These are phyloP conservation scores for Archegozetes longisetosus DNA, from an alignment of 1,140 invertebrate genomes.

Conservation along the genomic window DNA sequence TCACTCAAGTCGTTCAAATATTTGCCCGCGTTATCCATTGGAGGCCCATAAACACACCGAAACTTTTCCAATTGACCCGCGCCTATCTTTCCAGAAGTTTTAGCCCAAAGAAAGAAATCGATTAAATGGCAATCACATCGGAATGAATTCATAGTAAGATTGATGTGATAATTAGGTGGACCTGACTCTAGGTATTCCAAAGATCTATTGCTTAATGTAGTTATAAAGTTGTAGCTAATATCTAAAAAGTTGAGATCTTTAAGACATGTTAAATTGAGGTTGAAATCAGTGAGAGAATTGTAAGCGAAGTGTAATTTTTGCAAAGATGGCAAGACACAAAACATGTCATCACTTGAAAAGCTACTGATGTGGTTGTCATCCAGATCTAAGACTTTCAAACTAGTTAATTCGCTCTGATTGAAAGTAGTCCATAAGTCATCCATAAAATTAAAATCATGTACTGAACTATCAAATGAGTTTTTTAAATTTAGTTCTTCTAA, in stretches of 20 bases:
- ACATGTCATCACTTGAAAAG: conserved; percentile 45
- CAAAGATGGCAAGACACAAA: conserved; percentile 49
- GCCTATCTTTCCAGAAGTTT: conserved; percentile 38
- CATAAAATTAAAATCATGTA: conserved; percentile 24
- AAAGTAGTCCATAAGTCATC: conserved; percentile 48
- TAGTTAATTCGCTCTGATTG: conserved; percentile 44
- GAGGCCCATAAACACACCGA: conserved; percentile 22
- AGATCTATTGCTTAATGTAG: conserved; percentile 38
- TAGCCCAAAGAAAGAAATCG: conserved; percentile 45
- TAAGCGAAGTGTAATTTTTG: conserved; percentile 50
- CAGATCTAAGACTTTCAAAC: conserved; percentile 51
- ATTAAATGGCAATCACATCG: conserved; percentile 44
- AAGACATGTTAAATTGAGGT: conserved; percentile 45
- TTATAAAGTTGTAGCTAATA: conserved; percentile 49
- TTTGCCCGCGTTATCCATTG: conserved; percentile 20
- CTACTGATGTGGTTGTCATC: conserved; percentile 56
- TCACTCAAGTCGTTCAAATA: conserved; percentile 1
- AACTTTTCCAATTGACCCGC: conserved; percentile 40
- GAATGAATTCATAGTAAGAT: conserved; percentile 49
- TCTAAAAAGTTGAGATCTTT: conserved; percentile 48
- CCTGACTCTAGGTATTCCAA: conserved; percentile 41
- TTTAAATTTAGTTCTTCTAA: conserved; percentile 53
- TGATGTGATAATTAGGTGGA: conserved; percentile 38
- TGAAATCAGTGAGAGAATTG: conserved; percentile 42
- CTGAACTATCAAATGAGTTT: conserved; percentile 48